Evolutionary conservation across 2,113 vertebrate species (phyloP).

Genomic region (Carollia perspicillata): DNA sequence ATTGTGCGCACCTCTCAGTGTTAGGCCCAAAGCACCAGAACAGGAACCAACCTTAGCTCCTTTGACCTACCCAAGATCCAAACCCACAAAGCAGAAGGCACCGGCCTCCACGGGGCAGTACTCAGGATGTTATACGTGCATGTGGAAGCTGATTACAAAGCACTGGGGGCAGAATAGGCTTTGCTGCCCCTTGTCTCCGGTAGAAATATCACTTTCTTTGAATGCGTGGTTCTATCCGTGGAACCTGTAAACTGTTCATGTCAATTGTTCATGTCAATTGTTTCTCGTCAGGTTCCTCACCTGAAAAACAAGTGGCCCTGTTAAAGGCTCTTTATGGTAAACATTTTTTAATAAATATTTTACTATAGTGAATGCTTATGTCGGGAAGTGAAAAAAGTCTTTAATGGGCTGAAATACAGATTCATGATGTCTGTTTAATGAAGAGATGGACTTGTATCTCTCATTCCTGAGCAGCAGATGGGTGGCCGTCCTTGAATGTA

Average conservation of each 20-base stretch:
- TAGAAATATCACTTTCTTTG: neutral
- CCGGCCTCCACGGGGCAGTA: neutral
- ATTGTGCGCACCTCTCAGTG: neutral
- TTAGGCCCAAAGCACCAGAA: neutral
- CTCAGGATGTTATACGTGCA: neutral
- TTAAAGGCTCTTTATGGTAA: conserved; percentile 74
- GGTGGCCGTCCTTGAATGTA: neutral
- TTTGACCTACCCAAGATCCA: neutral
- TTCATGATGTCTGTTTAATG: conserved; percentile 3
- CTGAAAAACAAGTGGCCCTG: conserved; percentile 59
- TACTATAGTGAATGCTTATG: conserved; percentile 3
- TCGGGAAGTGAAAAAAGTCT: neutral
- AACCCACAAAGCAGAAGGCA: no score
- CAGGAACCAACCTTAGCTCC: neutral
- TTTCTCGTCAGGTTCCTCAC: conserved; percentile 62
- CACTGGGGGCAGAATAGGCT: neutral
- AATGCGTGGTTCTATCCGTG: neutral
- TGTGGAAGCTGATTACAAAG: neutral
- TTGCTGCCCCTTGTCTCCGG: neutral
- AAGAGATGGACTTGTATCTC: neutral
- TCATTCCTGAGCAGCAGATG: neutral
- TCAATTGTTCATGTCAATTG: conserved; percentile 11
- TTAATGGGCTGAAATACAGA: neutral
- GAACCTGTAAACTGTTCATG: conserved; percentile 9
- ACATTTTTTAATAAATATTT: conserved; percentile 64